Base-by-base conservation (phyloP, 2,113 vertebrate genomes). In the Anarhynchus alexandrinus region DNA sequence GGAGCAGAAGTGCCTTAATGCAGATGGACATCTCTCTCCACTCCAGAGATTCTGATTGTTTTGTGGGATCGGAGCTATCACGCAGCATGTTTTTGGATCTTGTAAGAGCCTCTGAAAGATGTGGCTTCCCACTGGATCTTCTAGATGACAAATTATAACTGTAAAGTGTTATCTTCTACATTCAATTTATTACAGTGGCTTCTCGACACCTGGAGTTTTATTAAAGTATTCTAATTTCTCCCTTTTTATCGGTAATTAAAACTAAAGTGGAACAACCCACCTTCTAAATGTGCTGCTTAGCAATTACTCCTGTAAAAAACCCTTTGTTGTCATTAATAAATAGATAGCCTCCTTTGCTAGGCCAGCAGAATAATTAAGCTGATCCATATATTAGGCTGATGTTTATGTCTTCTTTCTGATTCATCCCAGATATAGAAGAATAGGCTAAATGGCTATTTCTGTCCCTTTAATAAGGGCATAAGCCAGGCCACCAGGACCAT, bases 201-300 rank as follows among this genome's bases (percentile, higher is more conserved):
- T 93, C 42, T 36, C 6, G 25, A 49, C 65, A 91, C 61, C 47
- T 38, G 49, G 23, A 25, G n/a, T 49, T 78, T 79, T 76, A 74
- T 81, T 82, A 87, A 85, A 91, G 67, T 58, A 91, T 45, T 81
- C n/a, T n/a, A 20, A 66, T 89, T 89, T 89, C 69, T 74, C 25
- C 42, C 57, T 51, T 91, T 81, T 89, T 82, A 51, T 77, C 76
- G 34, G 65, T 78, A 89, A 89, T 87, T 89, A 81, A 94, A 94
- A 65, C 32, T n/a, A 12, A 90, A 81, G 73, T 13, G 6, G 55
- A 74, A 91, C 54, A 86, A 82, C 36, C 51, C 18, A 4, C 51
- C 64, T 52, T 86, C 54, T 78, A 73, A 93, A 88, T 38, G 40
- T 38, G 29, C 51, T 61, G 25, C 45, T 61, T 23, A 9, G 34